Conservation (phyloP, 2,888 invertebrate genomes). For the Chrysina gloriosa region DNA sequence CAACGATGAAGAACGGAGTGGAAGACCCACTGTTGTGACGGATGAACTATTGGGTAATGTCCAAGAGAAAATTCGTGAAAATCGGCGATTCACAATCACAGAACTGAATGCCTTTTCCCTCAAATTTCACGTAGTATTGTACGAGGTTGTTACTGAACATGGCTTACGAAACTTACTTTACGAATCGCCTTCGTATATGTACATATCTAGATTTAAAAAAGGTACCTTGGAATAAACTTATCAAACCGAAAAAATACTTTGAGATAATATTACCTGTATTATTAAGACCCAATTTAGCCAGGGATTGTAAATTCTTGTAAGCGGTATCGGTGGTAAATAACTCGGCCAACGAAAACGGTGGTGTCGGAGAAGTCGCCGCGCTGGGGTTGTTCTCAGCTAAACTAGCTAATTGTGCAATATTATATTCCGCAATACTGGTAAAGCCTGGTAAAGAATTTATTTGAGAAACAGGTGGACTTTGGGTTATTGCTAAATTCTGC, state of each 20-base stretch:
- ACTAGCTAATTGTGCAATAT: constrained; percentile 85
- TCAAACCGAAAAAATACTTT: constrained; percentile 18
- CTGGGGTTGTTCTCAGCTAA: constrained; percentile 76
- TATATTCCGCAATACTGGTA: constrained; percentile 86
- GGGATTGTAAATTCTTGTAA: constrained; percentile 88
- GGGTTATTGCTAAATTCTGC: constrained; percentile 57
- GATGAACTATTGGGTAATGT: too few relatives aligned
- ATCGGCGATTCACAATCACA: too few relatives aligned
- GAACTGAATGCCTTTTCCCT: too few relatives aligned
- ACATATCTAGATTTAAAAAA: too few relatives aligned
- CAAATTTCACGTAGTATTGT: too few relatives aligned
- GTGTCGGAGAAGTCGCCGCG: constrained; percentile 65
- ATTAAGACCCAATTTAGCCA: constrained; percentile 85
- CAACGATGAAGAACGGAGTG: too few relatives aligned
- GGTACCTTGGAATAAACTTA: too few relatives aligned
- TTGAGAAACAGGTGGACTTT: constrained; percentile 61
- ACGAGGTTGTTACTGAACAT: too few relatives aligned
- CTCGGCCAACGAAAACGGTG: constrained; percentile 78
- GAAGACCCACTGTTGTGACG: too few relatives aligned
- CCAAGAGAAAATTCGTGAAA: too few relatives aligned
- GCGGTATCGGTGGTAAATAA: constrained; percentile 83
- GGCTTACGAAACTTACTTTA: too few relatives aligned
- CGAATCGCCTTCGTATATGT: too few relatives aligned
- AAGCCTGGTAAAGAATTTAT: constrained; percentile 67
- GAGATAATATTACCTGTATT: constrained; percentile 68